These are phyloP conservation scores for Heteronetta atricapilla DNA, from an alignment of 2,113 vertebrate species.

Conservation along the genomic window DNA sequence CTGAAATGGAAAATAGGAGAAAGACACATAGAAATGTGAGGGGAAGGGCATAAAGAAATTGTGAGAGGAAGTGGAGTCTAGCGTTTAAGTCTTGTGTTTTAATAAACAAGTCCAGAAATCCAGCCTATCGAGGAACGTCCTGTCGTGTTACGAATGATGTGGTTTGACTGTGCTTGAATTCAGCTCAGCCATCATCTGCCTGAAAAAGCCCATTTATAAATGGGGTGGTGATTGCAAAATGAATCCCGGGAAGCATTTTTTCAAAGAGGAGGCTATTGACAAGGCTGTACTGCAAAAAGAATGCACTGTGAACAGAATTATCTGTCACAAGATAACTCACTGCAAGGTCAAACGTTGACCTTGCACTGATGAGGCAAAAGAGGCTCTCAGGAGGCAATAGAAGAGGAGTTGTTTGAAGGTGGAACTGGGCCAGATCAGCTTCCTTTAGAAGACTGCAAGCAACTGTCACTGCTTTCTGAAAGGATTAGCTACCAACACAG, in stretches of 20 bases:
- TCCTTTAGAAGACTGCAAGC: slow-evolving; percentile 46
- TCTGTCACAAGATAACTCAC: slow-evolving; percentile 44
- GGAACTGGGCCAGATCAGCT: slow-evolving; percentile 47
- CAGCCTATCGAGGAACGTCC: background rate
- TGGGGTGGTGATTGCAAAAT: background rate
- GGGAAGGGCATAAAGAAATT: background rate
- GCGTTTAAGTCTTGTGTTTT: slow-evolving; percentile 24
- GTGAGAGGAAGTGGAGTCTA: background rate
- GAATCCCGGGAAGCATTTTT: slow-evolving; percentile 40
- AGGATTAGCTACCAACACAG: background rate
- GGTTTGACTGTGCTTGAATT: slow-evolving; percentile 14
- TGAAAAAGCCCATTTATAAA: slow-evolving; percentile 54
- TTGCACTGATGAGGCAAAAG: slow-evolving; percentile 44
- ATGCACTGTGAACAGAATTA: slow-evolving; percentile 43
- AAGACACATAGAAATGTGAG: background rate
- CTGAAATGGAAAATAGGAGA: background rate
- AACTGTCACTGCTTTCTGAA: slow-evolving; percentile 14
- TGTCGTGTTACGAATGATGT: background rate
- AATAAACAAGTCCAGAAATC: slow-evolving; percentile 22
- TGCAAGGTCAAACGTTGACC: slow-evolving; percentile 39
- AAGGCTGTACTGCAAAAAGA: slow-evolving; percentile 15
- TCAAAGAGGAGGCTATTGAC: slow-evolving; percentile 23
- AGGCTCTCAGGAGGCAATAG: slow-evolving; percentile 26
- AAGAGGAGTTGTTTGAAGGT: slow-evolving; percentile 34
- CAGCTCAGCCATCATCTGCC: slow-evolving; percentile 15